phyloP scores from a whole-genome alignment of 2,113 vertebrate genomes.

The Prunella himalayana region DNA sequence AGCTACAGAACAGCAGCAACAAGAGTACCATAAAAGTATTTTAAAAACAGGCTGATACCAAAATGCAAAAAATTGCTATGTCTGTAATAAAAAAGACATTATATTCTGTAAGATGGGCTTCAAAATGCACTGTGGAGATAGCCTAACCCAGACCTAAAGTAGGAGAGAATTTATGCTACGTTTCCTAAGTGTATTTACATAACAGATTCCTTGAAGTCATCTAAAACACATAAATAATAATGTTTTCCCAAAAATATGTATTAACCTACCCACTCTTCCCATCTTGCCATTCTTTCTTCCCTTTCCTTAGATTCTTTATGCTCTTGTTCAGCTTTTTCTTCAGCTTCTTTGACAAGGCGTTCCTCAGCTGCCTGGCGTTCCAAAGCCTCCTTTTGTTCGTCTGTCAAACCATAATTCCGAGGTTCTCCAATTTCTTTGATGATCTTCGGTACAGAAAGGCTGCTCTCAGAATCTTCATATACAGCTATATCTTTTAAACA shows the following conservation, averaged over 20 bases:
- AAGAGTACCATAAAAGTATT: not conserved
- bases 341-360: constrained; percentile 64
- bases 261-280: constrained; percentile 87
- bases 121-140: not conserved
- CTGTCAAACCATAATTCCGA: constrained; percentile 79
- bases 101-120: not conserved
- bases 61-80: not conserved
- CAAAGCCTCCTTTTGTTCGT: constrained; percentile 74
- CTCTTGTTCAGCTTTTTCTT: constrained; percentile 63
- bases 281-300: constrained; percentile 68
- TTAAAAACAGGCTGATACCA: not conserved
- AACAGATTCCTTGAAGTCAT: not conserved
- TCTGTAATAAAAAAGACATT: not conserved
- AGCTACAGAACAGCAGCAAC: not conserved
- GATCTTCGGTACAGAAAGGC: constrained; percentile 75
- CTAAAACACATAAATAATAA: not conserved
- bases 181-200: not conserved
- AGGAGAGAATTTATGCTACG: not conserved
- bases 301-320: constrained; percentile 73
- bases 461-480: constrained; percentile 72
- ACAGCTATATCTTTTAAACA: constrained; percentile 77
- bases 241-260: not conserved
- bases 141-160: not conserved
- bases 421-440: constrained; percentile 77
- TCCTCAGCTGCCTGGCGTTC: constrained; percentile 71